Evolutionary conservation across 2,888 invertebrate species (phyloP).

Genomic region (Noctua comes): DNA sequence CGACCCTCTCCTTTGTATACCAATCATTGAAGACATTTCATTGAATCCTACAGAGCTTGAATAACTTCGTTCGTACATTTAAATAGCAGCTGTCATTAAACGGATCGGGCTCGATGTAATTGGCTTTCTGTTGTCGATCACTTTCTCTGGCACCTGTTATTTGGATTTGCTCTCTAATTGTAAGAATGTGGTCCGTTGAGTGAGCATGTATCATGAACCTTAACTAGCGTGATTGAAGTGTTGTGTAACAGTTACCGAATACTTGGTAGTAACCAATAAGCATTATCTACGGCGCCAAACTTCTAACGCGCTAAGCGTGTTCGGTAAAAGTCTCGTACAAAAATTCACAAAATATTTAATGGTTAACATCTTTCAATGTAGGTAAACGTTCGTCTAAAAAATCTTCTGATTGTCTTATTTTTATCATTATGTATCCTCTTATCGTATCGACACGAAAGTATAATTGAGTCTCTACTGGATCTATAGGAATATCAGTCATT

Average conservation of each 20-base stretch:
- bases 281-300: neutral
- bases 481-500: neutral
- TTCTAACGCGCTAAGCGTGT: neutral
- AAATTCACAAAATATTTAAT: neutral
- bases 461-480: neutral
- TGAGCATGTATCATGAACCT: slow-evolving; percentile 27
- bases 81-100: slow-evolving; percentile 46
- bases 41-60: slow-evolving; percentile 26
- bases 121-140: slow-evolving; percentile 65
- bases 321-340: neutral
- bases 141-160: slow-evolving; percentile 64
- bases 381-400: neutral
- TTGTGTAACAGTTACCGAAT: slow-evolving; percentile 34
- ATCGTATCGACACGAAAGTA: neutral
- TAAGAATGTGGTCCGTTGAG: slow-evolving; percentile 58
- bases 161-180: slow-evolving; percentile 64
- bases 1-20: slow-evolving; percentile 8
- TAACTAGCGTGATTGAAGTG: slow-evolving; percentile 19
- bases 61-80: slow-evolving; percentile 38
- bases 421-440: neutral
- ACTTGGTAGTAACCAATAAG: neutral
- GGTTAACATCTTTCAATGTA: neutral
- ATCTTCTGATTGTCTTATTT: neutral
- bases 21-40: slow-evolving; percentile 21
- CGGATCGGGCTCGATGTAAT: slow-evolving; percentile 61